Conservation (phyloP, 2,888 invertebrate genomes). For the Himalopsyche tibetana region DNA sequence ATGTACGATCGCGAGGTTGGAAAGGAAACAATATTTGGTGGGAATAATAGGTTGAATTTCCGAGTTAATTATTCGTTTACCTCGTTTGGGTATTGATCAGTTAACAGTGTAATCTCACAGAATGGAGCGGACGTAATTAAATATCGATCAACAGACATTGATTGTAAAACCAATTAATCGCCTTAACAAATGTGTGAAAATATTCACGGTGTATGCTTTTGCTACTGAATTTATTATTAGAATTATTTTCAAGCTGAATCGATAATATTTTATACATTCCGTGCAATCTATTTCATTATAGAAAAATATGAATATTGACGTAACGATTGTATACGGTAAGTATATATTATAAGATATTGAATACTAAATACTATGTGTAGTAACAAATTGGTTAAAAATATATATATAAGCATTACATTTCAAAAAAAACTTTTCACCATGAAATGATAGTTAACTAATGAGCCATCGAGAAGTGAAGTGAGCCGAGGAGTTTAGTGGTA, state of each 20-base stretch:
- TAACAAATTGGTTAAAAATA: too few relatives aligned
- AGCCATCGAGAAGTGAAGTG: too few relatives aligned
- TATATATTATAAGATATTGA: too few relatives aligned
- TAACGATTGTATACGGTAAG: too few relatives aligned
- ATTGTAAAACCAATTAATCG: slow-evolving; percentile 14
- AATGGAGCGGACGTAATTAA: slow-evolving; percentile 21
- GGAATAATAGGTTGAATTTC: not conserved
- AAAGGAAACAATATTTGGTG: slow-evolving; percentile 7
- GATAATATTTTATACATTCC: not conserved
- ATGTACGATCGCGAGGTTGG: not conserved
- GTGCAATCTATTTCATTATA: not conserved
- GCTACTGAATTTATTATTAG: not conserved
- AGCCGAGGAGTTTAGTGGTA: too few relatives aligned
- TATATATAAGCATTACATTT: too few relatives aligned
- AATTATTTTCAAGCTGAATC: not conserved
- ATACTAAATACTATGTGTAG: too few relatives aligned
- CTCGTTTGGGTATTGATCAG: not conserved
- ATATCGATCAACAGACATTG: slow-evolving; percentile 10
- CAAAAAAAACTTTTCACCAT: too few relatives aligned
- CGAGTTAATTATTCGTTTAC: slow-evolving; percentile 2
- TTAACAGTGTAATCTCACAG: not conserved
- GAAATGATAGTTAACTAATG: too few relatives aligned
- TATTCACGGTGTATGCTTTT: not conserved
- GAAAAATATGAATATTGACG: not conserved
- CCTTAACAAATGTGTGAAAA: slow-evolving; percentile 21